phyloP scores from a whole-genome alignment of 2,113 vertebrate species.

The Mustelus asterias region DNA sequence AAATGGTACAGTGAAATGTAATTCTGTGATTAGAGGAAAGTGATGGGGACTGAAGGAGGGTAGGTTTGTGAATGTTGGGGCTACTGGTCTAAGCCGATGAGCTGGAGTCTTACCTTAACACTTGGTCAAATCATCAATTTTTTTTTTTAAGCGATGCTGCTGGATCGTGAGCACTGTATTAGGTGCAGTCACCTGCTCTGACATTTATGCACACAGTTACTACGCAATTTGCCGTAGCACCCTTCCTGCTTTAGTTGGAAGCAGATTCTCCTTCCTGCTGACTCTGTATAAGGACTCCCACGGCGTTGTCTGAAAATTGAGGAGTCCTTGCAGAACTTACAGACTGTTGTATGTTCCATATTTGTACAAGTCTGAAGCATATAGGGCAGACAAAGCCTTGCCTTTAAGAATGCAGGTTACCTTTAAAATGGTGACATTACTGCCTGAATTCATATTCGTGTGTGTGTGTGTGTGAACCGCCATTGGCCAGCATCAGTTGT shows the following conservation, averaged over 20 bases:
- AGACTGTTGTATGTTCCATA: neutral
- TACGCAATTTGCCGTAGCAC: neutral
- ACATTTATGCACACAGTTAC: neutral
- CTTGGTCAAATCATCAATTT: neutral
- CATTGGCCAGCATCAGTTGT: neutral
- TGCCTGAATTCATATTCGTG: neutral
- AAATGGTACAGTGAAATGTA: neutral
- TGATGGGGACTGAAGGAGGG: neutral
- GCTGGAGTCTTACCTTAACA: neutral
- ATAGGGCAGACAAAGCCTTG: neutral
- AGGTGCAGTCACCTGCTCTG: neutral
- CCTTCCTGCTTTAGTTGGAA: neutral
- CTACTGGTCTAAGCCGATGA: neutral
- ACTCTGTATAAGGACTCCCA: neutral
- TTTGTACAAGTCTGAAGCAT: neutral
- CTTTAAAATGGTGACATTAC: neutral
- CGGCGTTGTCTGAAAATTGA: neutral
- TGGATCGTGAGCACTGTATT: neutral
- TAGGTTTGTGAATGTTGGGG: neutral
- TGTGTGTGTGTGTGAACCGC: neutral
- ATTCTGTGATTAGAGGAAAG: neutral
- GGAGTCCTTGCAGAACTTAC: neutral
- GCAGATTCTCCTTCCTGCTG: neutral
- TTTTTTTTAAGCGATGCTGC: neutral
- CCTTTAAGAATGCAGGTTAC: neutral